Conservation (phyloP, 2,797 vertebrate species). For the Sylvia borin region DNA sequence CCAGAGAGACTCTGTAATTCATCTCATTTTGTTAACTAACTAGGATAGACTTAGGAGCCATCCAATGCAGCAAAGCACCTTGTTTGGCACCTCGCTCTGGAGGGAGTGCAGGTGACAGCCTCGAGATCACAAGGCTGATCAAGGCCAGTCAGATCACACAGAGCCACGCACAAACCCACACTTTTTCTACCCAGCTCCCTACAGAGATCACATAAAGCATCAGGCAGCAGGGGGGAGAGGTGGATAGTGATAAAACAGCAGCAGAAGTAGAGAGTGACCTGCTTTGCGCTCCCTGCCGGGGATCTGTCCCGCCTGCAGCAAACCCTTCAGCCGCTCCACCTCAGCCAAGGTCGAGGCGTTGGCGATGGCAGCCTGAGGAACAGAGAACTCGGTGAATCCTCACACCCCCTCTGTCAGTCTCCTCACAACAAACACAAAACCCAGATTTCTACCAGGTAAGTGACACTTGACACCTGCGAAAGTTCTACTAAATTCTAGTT, state of each 20-base stretch:
- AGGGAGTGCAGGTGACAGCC: neutral
- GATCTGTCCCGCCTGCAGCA: conserved; percentile 95
- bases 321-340: conserved; percentile 92
- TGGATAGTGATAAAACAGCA: neutral
- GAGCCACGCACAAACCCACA: neutral
- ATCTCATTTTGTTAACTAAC: neutral
- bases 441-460: neutral
- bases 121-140: fast-evolving
- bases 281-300: conserved; percentile 86
- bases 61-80: fast-evolving
- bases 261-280: conserved; percentile 46
- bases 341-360: conserved; percentile 93
- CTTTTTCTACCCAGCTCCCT: neutral
- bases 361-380: conserved; percentile 88
- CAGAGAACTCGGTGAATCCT: neutral
- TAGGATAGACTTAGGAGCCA: neutral
- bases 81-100: fast-evolving
- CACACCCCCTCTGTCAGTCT: neutral
- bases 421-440: neutral
- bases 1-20: neutral
- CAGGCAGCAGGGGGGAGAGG: neutral
- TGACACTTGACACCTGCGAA: fast-evolving
- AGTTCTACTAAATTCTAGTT: neutral
- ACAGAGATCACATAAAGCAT: neutral
- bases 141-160: fast-evolving